Conservation (phyloP, 2,113 vertebrate genomes). For the Cariama cristata region DNA sequence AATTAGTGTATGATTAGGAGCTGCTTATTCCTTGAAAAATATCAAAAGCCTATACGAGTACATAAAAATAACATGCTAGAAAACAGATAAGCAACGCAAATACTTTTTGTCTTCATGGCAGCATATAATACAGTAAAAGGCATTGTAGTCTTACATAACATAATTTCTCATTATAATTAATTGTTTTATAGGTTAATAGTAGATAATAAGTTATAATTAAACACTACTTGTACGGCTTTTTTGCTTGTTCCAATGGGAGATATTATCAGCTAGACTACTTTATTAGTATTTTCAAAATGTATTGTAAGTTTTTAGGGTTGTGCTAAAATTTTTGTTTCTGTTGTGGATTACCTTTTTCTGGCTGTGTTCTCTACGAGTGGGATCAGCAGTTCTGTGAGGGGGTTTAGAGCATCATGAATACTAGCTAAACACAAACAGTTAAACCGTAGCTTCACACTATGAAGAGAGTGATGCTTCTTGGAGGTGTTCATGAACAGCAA, state of each 20-base stretch:
- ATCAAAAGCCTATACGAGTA: accelerated
- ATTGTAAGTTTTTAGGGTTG: background rate
- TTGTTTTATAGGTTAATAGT: background rate
- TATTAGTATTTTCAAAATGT: background rate
- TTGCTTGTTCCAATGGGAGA: background rate
- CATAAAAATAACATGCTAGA: background rate
- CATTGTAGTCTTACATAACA: background rate
- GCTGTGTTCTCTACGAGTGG: background rate
- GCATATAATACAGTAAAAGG: background rate
- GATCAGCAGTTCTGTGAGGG: background rate
- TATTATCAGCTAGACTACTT: background rate
- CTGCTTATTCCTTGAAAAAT: background rate
- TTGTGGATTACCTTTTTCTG: background rate
- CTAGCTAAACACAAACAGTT: background rate
- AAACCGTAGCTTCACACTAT: accelerated
- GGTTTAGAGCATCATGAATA: background rate
- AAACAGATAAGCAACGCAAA: background rate
- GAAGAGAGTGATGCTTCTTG: background rate
- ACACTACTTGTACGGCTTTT: background rate
- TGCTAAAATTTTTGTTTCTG: background rate
- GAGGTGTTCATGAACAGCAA: background rate
- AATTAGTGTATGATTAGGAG: background rate
- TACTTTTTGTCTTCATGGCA: background rate
- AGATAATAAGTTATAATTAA: background rate
- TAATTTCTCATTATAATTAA: background rate